These are phyloP conservation scores for Heliconius sara DNA, from an alignment of 2,888 invertebrate species.

Conservation along the genomic window DNA sequence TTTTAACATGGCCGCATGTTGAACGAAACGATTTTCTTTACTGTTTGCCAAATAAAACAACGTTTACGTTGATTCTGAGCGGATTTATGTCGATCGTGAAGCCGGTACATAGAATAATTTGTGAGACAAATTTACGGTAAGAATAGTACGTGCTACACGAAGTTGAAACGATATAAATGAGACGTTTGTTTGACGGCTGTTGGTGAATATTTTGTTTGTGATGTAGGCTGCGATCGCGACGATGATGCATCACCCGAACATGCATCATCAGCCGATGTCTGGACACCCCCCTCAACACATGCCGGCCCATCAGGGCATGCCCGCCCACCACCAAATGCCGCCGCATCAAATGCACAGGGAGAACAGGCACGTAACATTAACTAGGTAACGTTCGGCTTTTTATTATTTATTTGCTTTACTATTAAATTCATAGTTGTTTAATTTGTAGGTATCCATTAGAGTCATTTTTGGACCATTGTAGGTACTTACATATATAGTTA, in stretches of 20 bases:
- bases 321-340: slow-evolving; percentile 84
- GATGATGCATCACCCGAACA: slow-evolving; percentile 85
- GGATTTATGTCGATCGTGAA: slow-evolving; percentile 73
- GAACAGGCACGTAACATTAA: slow-evolving; percentile 82
- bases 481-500: slow-evolving; percentile 4
- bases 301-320: slow-evolving; percentile 75
- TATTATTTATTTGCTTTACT: slow-evolving; percentile 60
- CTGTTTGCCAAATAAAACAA: slow-evolving; percentile 88
- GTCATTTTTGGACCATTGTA: not conserved
- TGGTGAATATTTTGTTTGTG: slow-evolving; percentile 70
- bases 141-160: slow-evolving; percentile 53
- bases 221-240: slow-evolving; percentile 66
- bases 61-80: slow-evolving; percentile 69
- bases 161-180: slow-evolving; percentile 62
- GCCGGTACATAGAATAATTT: slow-evolving; percentile 60
- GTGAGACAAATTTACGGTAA: slow-evolving; percentile 68
- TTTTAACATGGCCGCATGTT: slow-evolving; percentile 93
- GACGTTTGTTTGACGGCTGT: slow-evolving; percentile 72
- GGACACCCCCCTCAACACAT: slow-evolving; percentile 81
- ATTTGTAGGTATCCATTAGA: not conserved
- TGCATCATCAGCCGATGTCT: slow-evolving; percentile 83
- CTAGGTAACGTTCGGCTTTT: slow-evolving; percentile 79
- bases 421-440: slow-evolving; percentile 10
- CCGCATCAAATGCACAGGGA: slow-evolving; percentile 87
- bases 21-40: slow-evolving; percentile 90